phyloP scores from a whole-genome alignment of 2,113 vertebrate genomes.

The Macroglossus sobrinus region DNA sequence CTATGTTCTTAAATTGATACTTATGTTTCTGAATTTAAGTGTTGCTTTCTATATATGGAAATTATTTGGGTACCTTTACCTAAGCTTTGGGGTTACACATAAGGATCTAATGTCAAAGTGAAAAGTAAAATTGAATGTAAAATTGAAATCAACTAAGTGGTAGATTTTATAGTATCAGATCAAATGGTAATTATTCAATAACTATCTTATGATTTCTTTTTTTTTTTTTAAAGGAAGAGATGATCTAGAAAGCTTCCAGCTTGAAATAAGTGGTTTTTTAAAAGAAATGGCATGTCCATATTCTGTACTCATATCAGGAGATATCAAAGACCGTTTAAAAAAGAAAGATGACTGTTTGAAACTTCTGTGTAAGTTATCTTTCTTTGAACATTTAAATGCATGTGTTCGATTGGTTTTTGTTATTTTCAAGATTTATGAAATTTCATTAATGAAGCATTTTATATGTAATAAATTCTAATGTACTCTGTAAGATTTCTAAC shows the following conservation, averaged over 20 bases:
- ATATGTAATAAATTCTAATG: not conserved
- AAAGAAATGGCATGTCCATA: conserved; percentile 93
- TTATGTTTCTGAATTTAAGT: not conserved
- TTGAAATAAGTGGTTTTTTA: conserved; percentile 92
- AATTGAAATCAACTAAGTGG: not conserved
- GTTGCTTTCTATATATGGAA: not conserved
- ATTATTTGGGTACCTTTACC: not conserved
- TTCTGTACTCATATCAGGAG: conserved; percentile 83
- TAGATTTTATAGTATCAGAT: not conserved
- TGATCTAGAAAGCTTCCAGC: conserved; percentile 88
- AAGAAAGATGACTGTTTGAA: conserved; percentile 90
- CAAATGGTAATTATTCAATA: not conserved
- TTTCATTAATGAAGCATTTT: conserved; percentile 37
- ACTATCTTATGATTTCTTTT: conserved; percentile 17
- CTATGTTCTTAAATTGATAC: not conserved
- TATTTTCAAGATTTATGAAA: conserved; percentile 22
- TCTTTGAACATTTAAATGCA: not conserved
- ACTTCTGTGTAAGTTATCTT: conserved; percentile 86
- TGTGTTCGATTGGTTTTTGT: not conserved
- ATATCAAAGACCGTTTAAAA: conserved; percentile 84
- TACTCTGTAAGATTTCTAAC: not conserved
- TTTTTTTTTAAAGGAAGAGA: conserved; percentile 80
- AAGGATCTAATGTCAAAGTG: conserved; percentile 14
- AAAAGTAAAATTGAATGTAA: conserved; percentile 31
- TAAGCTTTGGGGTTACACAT: not conserved